Conservation (phyloP, 2,113 vertebrate species). For the Oplegnathus fasciatus region DNA sequence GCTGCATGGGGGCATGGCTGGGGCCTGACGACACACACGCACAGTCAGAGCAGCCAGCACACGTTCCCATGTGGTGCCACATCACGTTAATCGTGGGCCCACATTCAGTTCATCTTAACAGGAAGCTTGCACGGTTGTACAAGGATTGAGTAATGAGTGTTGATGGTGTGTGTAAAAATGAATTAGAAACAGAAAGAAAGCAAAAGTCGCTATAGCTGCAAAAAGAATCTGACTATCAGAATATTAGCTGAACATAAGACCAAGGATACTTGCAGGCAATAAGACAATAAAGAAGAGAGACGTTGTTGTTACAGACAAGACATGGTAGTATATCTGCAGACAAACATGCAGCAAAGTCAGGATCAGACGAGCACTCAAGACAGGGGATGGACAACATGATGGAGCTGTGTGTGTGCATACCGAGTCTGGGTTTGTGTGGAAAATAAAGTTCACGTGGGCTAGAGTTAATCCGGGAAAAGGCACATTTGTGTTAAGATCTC, state of each 20-base stretch:
- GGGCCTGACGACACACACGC: conserved; percentile 86
- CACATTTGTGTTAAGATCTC: conserved; percentile 49
- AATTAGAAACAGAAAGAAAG: conserved; percentile 1
- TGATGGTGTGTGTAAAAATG: conserved; percentile 3
- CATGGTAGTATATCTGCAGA: conserved; percentile 1
- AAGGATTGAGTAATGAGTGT: background rate
- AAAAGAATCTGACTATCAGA: conserved; percentile 12
- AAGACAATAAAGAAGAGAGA: background rate
- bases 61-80: conserved; percentile 27
- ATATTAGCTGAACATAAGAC: conserved; percentile 16
- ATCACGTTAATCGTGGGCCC: conserved; percentile 46
- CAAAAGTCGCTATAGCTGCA: background rate
- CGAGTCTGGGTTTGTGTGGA: background rate
- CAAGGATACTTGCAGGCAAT: conserved; percentile 10
- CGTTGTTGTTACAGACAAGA: conserved; percentile 13
- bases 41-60: conserved; percentile 73
- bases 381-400: background rate
- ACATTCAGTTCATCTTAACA: conserved; percentile 81
- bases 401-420: background rate
- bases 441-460: background rate
- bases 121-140: conserved; percentile 27
- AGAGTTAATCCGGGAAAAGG: background rate
- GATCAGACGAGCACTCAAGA: conserved; percentile 14
- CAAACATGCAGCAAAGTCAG: conserved; percentile 51
- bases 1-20: conserved; percentile 92